Conservation (phyloP, 1,140 invertebrate species). For the Ostrea edulis region DNA sequence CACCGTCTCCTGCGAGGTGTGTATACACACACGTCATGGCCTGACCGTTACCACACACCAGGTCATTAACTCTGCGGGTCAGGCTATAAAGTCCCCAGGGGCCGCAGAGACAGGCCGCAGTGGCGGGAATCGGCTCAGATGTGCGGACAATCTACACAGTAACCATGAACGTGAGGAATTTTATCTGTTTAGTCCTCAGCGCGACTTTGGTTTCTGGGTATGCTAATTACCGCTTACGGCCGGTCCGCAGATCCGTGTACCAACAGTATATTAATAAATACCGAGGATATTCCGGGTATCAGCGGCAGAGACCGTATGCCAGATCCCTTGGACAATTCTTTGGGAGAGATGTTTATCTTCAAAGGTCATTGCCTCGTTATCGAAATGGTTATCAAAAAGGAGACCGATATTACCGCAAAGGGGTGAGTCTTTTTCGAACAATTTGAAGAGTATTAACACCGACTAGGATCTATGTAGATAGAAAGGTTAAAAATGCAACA, state of each 20-base stretch:
- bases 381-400: background rate
- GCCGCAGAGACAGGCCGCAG: background rate
- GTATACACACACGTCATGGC: background rate
- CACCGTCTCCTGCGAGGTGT: background rate
- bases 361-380: constrained; percentile 17
- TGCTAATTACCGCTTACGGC: background rate
- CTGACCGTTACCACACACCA: background rate
- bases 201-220: constrained; percentile 3
- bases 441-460: too few relatives aligned
- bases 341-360: constrained; percentile 1
- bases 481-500: too few relatives aligned
- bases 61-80: background rate
- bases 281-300: constrained; percentile 8
- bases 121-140: background rate
- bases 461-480: too few relatives aligned
- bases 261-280: background rate
- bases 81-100: background rate
- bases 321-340: constrained; percentile 4
- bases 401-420: background rate
- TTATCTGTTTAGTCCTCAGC: background rate
- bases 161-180: constrained; percentile 19
- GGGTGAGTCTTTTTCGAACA: background rate
- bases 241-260: background rate
- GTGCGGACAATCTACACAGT: background rate
- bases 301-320: background rate